Conservation (phyloP, 2,113 vertebrate genomes). For the Xerus inauris region DNA sequence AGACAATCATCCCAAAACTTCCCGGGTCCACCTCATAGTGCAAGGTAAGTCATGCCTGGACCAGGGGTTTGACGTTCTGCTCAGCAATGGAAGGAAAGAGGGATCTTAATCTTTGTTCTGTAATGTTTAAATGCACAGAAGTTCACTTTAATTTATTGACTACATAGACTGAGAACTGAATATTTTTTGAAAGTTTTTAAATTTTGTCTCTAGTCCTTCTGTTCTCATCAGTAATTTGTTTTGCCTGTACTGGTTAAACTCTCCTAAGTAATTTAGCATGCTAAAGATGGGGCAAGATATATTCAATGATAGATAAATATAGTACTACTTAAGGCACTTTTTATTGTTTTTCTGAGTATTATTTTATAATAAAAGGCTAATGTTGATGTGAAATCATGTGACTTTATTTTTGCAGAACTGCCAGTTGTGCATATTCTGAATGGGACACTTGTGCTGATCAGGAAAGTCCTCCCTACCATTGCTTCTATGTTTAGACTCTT, state of each 20-base stretch:
- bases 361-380: neutral
- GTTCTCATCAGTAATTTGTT: neutral
- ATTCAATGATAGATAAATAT: neutral
- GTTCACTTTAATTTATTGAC: neutral
- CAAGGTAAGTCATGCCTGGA: slow-evolving; percentile 89
- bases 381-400: neutral
- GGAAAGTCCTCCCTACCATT: rapidly evolving
- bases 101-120: neutral
- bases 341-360: neutral
- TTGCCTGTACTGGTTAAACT: neutral
- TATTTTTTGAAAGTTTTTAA: neutral
- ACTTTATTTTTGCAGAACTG: neutral
- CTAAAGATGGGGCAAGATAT: neutral
- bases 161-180: neutral
- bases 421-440: neutral
- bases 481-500: too few relatives aligned
- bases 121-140: neutral
- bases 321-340: neutral
- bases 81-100: rapidly evolving
- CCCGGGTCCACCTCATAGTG: slow-evolving; percentile 96
- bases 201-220: neutral
- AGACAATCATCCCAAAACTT: slow-evolving; percentile 97
- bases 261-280: neutral
- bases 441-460: neutral
- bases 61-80: rapidly evolving